Base-by-base conservation (phyloP, 2,797 vertebrate genomes). In the Oreochromis mossambicus region DNA sequence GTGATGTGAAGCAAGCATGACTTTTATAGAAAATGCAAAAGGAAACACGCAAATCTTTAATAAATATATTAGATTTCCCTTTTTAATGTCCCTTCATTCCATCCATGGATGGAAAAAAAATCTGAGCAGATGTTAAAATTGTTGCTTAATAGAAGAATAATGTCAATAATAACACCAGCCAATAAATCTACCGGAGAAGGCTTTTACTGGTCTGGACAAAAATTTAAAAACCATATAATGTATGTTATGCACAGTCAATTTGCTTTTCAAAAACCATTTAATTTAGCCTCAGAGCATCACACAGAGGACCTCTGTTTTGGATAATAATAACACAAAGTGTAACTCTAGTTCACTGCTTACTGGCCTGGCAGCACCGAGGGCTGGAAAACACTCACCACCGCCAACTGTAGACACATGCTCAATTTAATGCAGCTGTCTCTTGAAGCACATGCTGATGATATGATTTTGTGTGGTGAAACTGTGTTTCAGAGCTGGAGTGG, bases 391-490 rank as follows among this genome's bases (percentile, higher is more conserved):
- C 91, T 85, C 66, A 38, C 80, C 46, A 38, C 77, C 38, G 81
- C 86, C 89, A 93, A 93, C 41, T 76, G 78, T 51, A 89, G 82
- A 86, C 90, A 84, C 91, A 92, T 83, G 92, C 88, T 94, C 94
- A 92, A 91, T 94, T 91, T 92, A 89, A 87, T 79, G 86, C 91
- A 88, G 91, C 91, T 90, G 88, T 91, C 91, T 94, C 87, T 87
- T 10, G 34, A 54, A 91, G 87, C 87, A 84, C 90, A 89, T 46
- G 77, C 90, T 70, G 83, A 51, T 86, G 92, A 93, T 91, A 85
- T 81, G 84, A 92, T 88, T 81, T 70, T 87, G 90, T 83, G 86
- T 78, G 88, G 81, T 87, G 83, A 66, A 91, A 87, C 80, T 82
- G 77, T 85, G 79, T 83, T 91, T 87, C 84, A 82, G 81, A 89